Conservation (phyloP, 2,113 vertebrate species). For the Cinclus cinclus region DNA sequence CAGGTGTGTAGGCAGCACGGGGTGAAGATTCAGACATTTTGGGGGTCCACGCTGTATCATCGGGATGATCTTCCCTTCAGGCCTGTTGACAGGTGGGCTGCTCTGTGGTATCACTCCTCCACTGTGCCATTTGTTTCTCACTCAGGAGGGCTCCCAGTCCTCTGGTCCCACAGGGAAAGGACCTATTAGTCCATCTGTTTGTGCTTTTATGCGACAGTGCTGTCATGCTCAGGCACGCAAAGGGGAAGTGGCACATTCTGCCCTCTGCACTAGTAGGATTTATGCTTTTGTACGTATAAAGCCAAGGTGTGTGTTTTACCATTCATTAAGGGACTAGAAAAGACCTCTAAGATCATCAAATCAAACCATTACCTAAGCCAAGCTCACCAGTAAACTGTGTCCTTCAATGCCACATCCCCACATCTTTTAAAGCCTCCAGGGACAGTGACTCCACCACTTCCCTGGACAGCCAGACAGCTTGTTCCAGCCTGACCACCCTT, state of each 20-base stretch:
- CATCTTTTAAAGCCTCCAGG: background rate
- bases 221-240: background rate
- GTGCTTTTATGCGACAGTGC: background rate
- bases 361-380: background rate
- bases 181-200: background rate
- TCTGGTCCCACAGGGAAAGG: background rate
- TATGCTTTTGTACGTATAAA: background rate
- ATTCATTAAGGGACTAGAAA: background rate
- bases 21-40: constrained; percentile 78
- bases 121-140: background rate
- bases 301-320: background rate
- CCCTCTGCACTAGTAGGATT: background rate
- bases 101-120: rapidly evolving
- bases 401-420: background rate
- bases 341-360: background rate
- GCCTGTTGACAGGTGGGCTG: constrained; percentile 73
- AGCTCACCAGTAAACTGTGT: background rate
- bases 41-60: constrained; percentile 82
- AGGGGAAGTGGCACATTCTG: background rate
- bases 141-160: background rate
- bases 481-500: background rate
- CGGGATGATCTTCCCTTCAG: constrained; percentile 79
- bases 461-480: background rate
- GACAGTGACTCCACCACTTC: background rate
- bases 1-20: constrained; percentile 73